Base-by-base conservation (phyloP, 2,797 vertebrate genomes). In the Morus bassanus region DNA sequence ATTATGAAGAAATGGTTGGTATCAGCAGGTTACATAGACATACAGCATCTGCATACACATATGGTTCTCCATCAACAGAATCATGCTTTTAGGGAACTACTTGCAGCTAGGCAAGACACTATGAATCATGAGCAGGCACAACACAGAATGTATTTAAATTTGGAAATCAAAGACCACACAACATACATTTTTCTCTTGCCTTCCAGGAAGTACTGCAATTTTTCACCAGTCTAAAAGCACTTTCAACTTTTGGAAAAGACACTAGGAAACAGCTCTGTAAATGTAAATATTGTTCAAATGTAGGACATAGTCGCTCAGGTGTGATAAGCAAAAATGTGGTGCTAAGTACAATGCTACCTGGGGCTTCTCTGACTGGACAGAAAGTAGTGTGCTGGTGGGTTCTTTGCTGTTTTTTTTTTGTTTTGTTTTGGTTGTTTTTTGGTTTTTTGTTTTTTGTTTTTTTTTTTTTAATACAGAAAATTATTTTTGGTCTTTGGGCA, bases 51-150 rank as follows among this genome's bases (percentile, higher is more conserved):
- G 96, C 91, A 96, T 96, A 91, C 91, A 88, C 94, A 96, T 95
- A 96, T 89, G 95, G 94, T 75, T 95, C 86, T 92, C 88, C 88
- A 95, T 92, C 94, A 97, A 97, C 96, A 95, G 92, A 96, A 95
- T 89, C 93, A 77, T 95, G 96, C 93, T 96, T 96, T 94, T 72
- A 89, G 96, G 93, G 92, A 95, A 96, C 93, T 96, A 95, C 96
- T 95, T 94, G 95, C 88, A 97, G 94, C 90, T 94, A 96, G 95
- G 95, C 96, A 96, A 97, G 94, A 95, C 96, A 96, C 72, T 82
- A 96, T 96, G 96, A 96, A 94, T 96, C 96, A 97, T 45, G 91
- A 96, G 88, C 93, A 97, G 96, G 94, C 96, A 97, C 95, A 96
- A 96, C 92, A 94, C 93, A 92, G 90, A 95, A 96, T 94, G 86